These are phyloP conservation scores for Pinna nobilis DNA, from an alignment of 1,140 invertebrate species.

Conservation along the genomic window DNA sequence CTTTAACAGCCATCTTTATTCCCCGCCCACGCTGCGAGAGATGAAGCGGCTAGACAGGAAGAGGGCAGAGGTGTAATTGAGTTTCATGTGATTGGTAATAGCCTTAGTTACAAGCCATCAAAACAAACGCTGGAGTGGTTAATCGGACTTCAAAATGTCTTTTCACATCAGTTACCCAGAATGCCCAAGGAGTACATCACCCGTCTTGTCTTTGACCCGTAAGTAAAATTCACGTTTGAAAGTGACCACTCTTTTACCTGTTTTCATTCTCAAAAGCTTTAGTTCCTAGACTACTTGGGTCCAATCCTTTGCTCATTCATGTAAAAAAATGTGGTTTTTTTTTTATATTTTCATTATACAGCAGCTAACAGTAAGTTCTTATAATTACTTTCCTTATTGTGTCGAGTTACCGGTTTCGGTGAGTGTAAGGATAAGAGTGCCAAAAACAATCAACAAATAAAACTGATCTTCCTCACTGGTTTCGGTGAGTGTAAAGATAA, in stretches of 20 bases:
- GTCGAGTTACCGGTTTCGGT: no score
- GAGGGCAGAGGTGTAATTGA: slow-evolving; percentile 92
- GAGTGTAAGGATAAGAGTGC: no score
- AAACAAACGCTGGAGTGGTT: slow-evolving; percentile 91
- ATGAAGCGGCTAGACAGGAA: slow-evolving; percentile 92
- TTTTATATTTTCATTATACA: no score
- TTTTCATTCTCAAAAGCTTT: no score
- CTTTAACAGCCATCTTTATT: slow-evolving; percentile 58
- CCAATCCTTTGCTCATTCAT: no score
- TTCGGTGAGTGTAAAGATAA: no score
- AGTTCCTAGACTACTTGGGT: no score
- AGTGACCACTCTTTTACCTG: neutral
- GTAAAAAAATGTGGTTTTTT: no score
- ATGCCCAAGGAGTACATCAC: slow-evolving; percentile 99
- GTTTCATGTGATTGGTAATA: slow-evolving; percentile 96
- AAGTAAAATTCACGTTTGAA: slow-evolving; percentile 71
- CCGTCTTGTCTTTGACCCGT: slow-evolving; percentile 97
- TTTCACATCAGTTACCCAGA: slow-evolving; percentile 94
- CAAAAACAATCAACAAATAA: no score
- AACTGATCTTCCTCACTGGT: no score
- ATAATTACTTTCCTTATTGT: no score
- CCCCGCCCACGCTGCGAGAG: slow-evolving; percentile 81
- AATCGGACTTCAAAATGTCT: slow-evolving; percentile 95
- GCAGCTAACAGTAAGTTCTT: no score
- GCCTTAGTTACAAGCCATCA: slow-evolving; percentile 88